Percentiles rank a stretch among this genome's conserved stretches.
Conservation (phyloP, 1,140 invertebrate species). For the Schlechtendalia chinensis region DNA sequence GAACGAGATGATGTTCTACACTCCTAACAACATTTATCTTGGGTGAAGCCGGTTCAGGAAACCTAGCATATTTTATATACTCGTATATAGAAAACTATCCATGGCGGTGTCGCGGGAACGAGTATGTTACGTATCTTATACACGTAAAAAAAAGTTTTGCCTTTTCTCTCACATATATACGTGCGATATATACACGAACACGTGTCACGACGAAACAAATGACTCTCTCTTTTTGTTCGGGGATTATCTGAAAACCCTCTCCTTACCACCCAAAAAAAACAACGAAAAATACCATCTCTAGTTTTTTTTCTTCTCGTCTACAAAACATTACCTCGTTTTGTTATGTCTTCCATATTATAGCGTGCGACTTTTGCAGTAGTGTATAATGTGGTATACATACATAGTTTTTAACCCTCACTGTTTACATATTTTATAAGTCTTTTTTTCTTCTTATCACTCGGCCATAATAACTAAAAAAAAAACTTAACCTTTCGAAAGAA, state of each 20-base stretch:
- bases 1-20: no score
- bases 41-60: no score
- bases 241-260: neutral
- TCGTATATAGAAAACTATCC: no score
- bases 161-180: neutral
- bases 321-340: neutral
- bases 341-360: neutral
- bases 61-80: no score
- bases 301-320: conserved; percentile 25
- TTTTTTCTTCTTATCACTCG: neutral
- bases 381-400: neutral
- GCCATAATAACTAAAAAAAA: conserved; percentile 11
- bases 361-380: neutral
- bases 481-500: conserved; percentile 18
- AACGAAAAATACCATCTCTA: neutral
- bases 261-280: neutral
- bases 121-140: no score
- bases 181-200: no score
- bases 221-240: neutral
- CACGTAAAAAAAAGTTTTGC: conserved; percentile 2
- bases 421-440: conserved; percentile 37
- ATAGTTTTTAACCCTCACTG: neutral
- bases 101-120: no score
- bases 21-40: no score
- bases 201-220: no score